Evolutionary conservation across 1,140 invertebrate species (phyloP), one percentile per base, ranked within the genome.

Genomic region (Zaprionus kolodkinae): DNA sequence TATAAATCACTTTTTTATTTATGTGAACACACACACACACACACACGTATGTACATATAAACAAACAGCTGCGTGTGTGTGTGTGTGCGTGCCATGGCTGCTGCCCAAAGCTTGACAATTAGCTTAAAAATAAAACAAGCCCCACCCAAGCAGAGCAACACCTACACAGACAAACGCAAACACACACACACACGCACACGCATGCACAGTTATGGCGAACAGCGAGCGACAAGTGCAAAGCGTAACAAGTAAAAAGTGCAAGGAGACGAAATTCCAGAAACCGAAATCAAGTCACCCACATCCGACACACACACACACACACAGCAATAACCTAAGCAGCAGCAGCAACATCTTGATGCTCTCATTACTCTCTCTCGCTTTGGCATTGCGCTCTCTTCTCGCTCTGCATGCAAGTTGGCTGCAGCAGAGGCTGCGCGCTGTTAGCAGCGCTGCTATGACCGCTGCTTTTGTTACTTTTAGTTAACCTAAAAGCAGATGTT

Each of bases 181-280:
- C 17, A 27, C 43, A 61, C 17, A 45, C 38, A 57, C 38, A 52
- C 1, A 21, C 21, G 21, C 2, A 52, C 33, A 61, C n/a, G 17
- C 17, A 36, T 3, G 17, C n/a, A 52, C 2, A n/a, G n/a, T n/a
- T n/a, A n/a, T n/a, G n/a, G n/a, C n/a, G n/a, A n/a, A n/a, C n/a
- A 6, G 36, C 48, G 71, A 60, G 65, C 57, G 66, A 67, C 52
- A 68, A 66, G 43, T 72, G 63, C 63, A 79, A 84, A 78, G 81
- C 76, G 82, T 87, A 87, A 79, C 82, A 86, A 86, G 78, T 82
- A 81, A 74, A 74, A 78, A 62, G 52, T 75, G 72, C 72, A 70
- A 75, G 60, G 45, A 75, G 60, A 71, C 69, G 59, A 70, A 74
- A 74, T 74, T 69, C 66, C 66, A 69, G 25, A 69, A 62, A 57